Evolutionary conservation across 2,113 vertebrate species (phyloP).

Genomic region (Myodes glareolus): DNA sequence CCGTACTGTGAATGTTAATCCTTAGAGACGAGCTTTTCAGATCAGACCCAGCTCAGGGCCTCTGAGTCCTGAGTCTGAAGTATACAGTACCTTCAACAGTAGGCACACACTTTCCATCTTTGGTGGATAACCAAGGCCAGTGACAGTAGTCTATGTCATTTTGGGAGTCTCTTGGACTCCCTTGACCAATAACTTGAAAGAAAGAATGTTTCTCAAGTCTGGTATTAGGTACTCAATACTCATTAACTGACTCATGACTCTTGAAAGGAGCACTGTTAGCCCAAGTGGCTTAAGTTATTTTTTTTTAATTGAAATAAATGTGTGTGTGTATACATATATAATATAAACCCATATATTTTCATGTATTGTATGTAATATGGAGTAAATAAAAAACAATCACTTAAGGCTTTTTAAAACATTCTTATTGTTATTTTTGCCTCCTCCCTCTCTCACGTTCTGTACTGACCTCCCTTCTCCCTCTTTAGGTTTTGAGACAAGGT

Average conservation of each 20-base stretch:
- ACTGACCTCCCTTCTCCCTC: not conserved
- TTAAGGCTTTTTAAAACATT: not conserved
- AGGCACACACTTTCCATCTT: not conserved
- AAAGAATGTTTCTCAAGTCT: not conserved
- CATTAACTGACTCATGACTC: not conserved
- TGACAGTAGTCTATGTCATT: not conserved
- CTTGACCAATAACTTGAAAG: not conserved
- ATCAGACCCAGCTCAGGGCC: not conserved
- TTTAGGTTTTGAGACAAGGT: not conserved
- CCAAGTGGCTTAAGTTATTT: not conserved
- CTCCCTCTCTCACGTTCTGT: not conserved
- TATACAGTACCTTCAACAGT: not conserved
- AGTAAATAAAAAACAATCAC: not conserved
- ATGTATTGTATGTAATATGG: not conserved
- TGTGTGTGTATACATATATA: not conserved
- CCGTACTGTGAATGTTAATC: not conserved
- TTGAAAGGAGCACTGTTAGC: not conserved
- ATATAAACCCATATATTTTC: not conserved
- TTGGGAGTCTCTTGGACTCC: not conserved
- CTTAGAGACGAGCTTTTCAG: not conserved
- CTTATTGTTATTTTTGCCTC: not conserved
- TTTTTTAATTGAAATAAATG: too few relatives aligned
- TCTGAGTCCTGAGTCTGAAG: not conserved
- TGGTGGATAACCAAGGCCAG: not conserved
- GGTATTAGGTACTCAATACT: not conserved